phyloP scores from a whole-genome alignment of 92 coral and sea anemone species.

The Chrysogorgia sp. region DNA sequence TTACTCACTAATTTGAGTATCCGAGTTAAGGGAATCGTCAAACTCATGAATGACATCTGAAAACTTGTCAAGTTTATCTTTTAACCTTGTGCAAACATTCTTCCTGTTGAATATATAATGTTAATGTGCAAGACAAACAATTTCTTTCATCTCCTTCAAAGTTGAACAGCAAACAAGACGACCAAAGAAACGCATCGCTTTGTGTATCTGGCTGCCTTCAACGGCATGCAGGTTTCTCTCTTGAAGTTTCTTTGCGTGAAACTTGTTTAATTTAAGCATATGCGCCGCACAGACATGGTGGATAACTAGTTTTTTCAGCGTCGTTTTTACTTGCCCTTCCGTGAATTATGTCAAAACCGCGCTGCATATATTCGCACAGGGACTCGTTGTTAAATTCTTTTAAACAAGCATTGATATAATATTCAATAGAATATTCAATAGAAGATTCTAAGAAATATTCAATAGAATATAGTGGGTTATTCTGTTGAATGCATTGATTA shows the following conservation, averaged over 20 bases:
- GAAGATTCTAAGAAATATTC: too few relatives aligned
- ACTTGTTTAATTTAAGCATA: conserved; percentile 9
- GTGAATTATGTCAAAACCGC: conserved; percentile 14
- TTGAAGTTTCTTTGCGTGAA: conserved; percentile 4
- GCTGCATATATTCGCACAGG: conserved; percentile 1
- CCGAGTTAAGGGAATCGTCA: neutral
- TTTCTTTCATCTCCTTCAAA: neutral
- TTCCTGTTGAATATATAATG: neutral
- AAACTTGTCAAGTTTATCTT: neutral
- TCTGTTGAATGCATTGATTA: too few relatives aligned
- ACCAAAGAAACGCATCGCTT: conserved; percentile 38
- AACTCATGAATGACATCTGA: neutral
- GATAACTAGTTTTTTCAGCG: neutral
- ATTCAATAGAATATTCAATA: too few relatives aligned
- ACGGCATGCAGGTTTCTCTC: neutral
- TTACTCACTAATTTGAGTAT: neutral
- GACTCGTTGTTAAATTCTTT: conserved; percentile 27
- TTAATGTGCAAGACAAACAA: conserved; percentile 16
- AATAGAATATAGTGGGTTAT: too few relatives aligned
- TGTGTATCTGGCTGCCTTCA: conserved; percentile 28
- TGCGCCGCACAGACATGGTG: conserved; percentile 29
- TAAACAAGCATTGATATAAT: conserved; percentile 7
- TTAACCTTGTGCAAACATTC: neutral
- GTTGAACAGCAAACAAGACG: conserved; percentile 16
- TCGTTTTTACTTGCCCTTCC: neutral